Base-by-base conservation (phyloP, 2,797 vertebrate species). In the Spatula versicolor region DNA sequence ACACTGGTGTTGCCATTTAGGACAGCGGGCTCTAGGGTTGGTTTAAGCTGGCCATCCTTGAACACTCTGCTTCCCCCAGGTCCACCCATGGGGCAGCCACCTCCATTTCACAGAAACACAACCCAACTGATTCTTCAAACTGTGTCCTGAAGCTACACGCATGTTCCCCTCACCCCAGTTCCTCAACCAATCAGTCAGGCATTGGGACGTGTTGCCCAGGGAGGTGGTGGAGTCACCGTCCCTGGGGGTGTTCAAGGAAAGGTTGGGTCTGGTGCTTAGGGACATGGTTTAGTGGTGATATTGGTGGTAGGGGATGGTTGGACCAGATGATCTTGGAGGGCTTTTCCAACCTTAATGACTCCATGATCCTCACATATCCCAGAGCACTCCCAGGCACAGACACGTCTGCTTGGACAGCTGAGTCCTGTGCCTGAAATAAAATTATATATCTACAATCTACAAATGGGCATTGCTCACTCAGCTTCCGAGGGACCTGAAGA, bases 21-120 rank as follows among this genome's bases (percentile, higher is more conserved):
- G 71, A 56, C 0, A 4, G 31, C 7, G 25, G 35, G 50, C 0
- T 1, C 16, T 30, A 30, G 3, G 6, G n/a, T 3, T 66, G 19
- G 16, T 60, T 48, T 54, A 82, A 68, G 17, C n/a, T 35, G 16
- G 41, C 13, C 50, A 82, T 45, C 58, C 74, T 26, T n/a, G 30
- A 67, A 7, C 33, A 21, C 5, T 37, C 59, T 54, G 17, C 28
- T 74, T 67, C 48, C 30, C 60, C 5, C 1, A 31, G 20, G 11
- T 52, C 33, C 86, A 37, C 43, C 22, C 23, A 6, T 31, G 46
- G 23, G 23, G 58, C 73, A 35, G 50, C 5, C 41, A 45, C 3
- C 46, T 77, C 43, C 22, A 64, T 59, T 74, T 76, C 78, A 64
- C n/a, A 55, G 43, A 39, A 81, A 71, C 56, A 78, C 30, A 64